These are phyloP conservation scores for Drosophila truncata DNA, from an alignment of 1,140 invertebrate species.

Conservation along the genomic window DNA sequence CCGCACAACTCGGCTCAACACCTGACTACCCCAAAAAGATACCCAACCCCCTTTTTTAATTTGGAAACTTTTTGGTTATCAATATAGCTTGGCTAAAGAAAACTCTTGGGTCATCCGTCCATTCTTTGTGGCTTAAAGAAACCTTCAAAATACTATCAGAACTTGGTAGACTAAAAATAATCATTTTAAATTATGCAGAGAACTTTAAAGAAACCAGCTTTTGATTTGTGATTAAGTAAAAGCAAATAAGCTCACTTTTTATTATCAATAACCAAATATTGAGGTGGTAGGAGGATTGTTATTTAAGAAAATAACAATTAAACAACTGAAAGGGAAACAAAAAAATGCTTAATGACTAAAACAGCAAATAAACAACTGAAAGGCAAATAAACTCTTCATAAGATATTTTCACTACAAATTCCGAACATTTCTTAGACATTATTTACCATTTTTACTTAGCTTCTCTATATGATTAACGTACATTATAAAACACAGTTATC, in stretches of 20 bases:
- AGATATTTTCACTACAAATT: background rate
- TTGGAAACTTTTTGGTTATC: slow-evolving; percentile 28
- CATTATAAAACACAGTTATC: slow-evolving; percentile 18
- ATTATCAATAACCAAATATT: background rate
- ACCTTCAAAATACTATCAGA: background rate
- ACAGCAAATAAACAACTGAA: too few relatives aligned
- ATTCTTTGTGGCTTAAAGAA: background rate
- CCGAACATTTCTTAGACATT: too few relatives aligned
- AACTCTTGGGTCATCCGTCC: background rate
- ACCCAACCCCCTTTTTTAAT: slow-evolving; percentile 26
- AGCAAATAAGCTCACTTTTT: background rate
- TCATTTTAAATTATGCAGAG: background rate
- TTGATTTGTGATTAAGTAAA: background rate
- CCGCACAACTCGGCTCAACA: slow-evolving; percentile 23
- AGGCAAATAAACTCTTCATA: background rate
- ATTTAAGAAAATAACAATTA: background rate
- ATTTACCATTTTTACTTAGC: background rate
- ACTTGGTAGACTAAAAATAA: background rate
- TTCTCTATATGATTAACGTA: background rate
- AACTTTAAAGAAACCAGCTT: background rate
- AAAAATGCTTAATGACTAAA: background rate
- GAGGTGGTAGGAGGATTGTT: too few relatives aligned
- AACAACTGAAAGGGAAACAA: too few relatives aligned
- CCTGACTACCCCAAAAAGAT: slow-evolving; percentile 18
- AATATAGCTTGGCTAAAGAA: slow-evolving; percentile 1